Evolutionary conservation across 92 coral and sea anemone genomes (phyloP).

Genomic region (Zoanthus solanderi): DNA sequence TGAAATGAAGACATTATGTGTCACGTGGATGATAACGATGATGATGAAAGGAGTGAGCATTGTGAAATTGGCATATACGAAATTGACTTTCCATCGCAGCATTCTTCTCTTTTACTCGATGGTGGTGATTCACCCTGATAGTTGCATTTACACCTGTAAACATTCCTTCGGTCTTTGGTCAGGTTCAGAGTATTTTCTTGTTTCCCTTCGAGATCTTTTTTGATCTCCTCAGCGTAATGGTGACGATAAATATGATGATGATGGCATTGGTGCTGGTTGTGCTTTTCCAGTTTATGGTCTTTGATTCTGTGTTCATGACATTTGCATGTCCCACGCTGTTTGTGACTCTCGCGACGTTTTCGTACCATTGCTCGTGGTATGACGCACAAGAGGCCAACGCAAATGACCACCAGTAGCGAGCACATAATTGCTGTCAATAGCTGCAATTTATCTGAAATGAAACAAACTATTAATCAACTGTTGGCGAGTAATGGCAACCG

Average conservation of each 20-base stretch:
- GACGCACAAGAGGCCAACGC: constrained; percentile 22
- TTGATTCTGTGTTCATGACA: not conserved
- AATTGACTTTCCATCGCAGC: constrained; percentile 31
- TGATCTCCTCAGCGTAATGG: not conserved
- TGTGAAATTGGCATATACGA: constrained; percentile 40
- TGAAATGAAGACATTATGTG: not conserved
- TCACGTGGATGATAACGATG: constrained; percentile 23
- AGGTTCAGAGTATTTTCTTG: not conserved
- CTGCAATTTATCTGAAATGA: constrained; percentile 30
- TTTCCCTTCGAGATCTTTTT: not conserved
- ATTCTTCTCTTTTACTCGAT: not conserved
- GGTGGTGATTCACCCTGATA: constrained; percentile 9
- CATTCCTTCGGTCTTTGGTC: not conserved
- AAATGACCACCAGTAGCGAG: constrained; percentile 17
- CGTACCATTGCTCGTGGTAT: constrained; percentile 23
- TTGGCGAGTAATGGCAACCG: not conserved
- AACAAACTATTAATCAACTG: not conserved
- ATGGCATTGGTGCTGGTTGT: not conserved
- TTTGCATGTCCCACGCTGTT: not conserved
- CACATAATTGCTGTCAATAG: constrained; percentile 33
- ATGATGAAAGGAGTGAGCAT: constrained; percentile 39
- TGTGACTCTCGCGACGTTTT: not conserved
- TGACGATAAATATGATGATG: constrained; percentile 4
- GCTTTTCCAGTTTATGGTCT: not conserved
- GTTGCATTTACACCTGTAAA: not conserved